phyloP scores from a whole-genome alignment of 2,113 vertebrate genomes.

The Cavia porcellus region DNA sequence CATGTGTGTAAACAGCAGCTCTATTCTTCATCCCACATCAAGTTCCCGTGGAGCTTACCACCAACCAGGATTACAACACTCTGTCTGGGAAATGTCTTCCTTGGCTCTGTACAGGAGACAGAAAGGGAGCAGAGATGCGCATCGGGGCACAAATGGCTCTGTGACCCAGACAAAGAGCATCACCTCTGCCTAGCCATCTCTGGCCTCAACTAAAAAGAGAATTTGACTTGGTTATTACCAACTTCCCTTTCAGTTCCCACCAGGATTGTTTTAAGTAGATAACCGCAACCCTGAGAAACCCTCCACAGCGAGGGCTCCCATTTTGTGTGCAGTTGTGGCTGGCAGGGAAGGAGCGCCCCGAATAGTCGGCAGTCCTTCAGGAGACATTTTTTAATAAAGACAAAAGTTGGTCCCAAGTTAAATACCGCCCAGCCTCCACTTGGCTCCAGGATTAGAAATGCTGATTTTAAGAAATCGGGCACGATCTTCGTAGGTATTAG shows the following conservation, averaged over 20 bases:
- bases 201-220: neutral
- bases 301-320: neutral
- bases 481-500: neutral
- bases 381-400: neutral
- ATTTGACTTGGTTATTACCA: neutral
- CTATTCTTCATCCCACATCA: neutral
- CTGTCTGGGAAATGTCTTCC: neutral
- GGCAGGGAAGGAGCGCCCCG: neutral
- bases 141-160: neutral
- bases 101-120: neutral
- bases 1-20: neutral
- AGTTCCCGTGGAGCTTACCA: neutral
- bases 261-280: neutral
- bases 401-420: neutral
- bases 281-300: neutral
- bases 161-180: neutral
- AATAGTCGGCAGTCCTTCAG: neutral
- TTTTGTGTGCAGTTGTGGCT: neutral
- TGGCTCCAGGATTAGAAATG: slow-evolving; percentile 24
- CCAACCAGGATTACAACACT: neutral
- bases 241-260: neutral
- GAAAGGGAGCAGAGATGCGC: neutral
- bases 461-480: neutral
- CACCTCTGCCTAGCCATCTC: neutral
- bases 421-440: neutral